phyloP scores from a whole-genome alignment of 2,888 invertebrate species.

The Drosophila diplacantha region DNA sequence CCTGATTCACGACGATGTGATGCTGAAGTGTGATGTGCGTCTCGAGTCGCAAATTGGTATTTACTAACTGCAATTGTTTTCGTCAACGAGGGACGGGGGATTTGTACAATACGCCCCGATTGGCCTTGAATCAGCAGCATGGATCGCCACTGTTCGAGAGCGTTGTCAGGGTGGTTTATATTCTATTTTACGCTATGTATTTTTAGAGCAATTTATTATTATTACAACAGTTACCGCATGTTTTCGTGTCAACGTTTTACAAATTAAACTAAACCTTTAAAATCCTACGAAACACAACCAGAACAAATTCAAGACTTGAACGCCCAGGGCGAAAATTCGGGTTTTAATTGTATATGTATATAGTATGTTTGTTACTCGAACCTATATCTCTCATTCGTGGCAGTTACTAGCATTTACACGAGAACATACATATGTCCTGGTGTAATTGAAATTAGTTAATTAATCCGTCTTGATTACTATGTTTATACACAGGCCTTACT shows the following conservation, averaged over 20 bases:
- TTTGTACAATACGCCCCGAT: conserved; percentile 29
- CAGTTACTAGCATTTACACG: conserved; percentile 19
- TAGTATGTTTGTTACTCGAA: conserved; percentile 23
- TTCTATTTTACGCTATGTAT: conserved; percentile 60
- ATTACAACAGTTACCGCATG: conserved; percentile 50
- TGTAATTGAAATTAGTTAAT: conserved; percentile 22
- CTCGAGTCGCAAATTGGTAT: conserved; percentile 58
- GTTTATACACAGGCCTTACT: conserved; percentile 20
- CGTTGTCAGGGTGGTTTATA: conserved; percentile 21
- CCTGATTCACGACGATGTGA: conserved; percentile 33
- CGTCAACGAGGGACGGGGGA: conserved; percentile 9
- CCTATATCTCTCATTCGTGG: conserved; percentile 17
- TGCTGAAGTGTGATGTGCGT: conserved; percentile 64
- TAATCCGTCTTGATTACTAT: conserved; percentile 11
- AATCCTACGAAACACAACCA: conserved; percentile 5
- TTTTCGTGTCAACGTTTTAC: conserved; percentile 63
- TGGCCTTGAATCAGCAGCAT: conserved; percentile 13
- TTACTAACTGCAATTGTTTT: conserved; percentile 57
- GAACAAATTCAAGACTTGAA: conserved; percentile 8
- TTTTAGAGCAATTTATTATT: conserved; percentile 68
- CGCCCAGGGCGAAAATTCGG: conserved; percentile 14
- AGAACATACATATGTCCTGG: conserved; percentile 10
- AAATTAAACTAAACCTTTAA: conserved; percentile 32
- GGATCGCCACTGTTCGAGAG: conserved; percentile 10
- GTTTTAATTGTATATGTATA: conserved; percentile 14